Percentiles rank a stretch among this genome's conserved stretches.
phyloP scores from a whole-genome alignment of 2,888 invertebrate species.

The Atethmia centrago region DNA sequence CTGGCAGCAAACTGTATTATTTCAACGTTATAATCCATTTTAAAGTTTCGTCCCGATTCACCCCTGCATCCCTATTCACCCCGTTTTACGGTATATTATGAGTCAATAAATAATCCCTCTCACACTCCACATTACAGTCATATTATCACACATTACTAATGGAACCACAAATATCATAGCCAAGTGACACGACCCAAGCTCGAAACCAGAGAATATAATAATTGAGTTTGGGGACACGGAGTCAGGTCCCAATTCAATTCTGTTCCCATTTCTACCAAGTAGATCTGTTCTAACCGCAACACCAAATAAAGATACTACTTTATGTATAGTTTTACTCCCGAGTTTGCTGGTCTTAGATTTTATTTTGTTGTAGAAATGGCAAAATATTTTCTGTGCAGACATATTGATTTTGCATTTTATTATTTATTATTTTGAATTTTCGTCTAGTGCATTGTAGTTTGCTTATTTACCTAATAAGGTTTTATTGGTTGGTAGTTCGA shows the following conservation, averaged over 20 bases:
- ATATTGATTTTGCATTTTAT: conserved; percentile 11
- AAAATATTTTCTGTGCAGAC: conserved; percentile 22
- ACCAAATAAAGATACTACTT: conserved; percentile 37
- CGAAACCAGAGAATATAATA: conserved; percentile 65
- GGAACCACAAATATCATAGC: conserved; percentile 52
- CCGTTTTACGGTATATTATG: too few species aligned
- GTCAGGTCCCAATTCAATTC: conserved; percentile 74
- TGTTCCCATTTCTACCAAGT: conserved; percentile 68
- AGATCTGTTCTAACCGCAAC: conserved; percentile 62
- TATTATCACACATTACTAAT: conserved; percentile 36
- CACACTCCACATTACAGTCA: neutral
- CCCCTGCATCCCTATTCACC: too few species aligned
- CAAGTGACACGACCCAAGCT: conserved; percentile 40
- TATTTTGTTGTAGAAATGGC: conserved; percentile 3
- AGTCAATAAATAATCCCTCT: neutral
- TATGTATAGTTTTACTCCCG: conserved; percentile 26
- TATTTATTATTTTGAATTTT: neutral
- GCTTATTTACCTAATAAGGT: neutral
- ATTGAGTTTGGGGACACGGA: conserved; percentile 75
- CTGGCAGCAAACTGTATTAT: too few species aligned
- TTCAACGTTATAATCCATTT: too few species aligned
- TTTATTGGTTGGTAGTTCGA: neutral
- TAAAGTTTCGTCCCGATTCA: too few species aligned
- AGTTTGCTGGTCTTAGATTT: conserved; percentile 1
- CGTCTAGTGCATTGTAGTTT: conserved; percentile 3